Evolutionary conservation across 2,797 vertebrate genomes (phyloP).

Genomic region (Botia kubotai): DNA sequence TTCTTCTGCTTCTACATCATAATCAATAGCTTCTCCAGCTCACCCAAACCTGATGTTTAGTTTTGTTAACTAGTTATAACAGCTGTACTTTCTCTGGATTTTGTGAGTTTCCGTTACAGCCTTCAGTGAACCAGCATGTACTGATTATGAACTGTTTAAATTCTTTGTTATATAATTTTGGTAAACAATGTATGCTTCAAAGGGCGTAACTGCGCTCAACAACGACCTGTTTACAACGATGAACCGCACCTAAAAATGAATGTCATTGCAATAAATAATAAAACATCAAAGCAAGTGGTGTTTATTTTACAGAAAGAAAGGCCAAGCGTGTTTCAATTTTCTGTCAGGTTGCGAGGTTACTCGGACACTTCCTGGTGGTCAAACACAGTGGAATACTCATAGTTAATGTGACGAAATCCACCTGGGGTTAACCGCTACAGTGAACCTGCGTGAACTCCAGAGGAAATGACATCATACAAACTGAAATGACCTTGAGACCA

Average conservation of each 20-base stretch:
- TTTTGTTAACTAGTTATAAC: conserved; percentile 31
- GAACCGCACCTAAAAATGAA: background rate
- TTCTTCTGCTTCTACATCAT: conserved; percentile 63
- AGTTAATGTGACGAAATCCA: background rate
- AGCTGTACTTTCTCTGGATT: conserved; percentile 10
- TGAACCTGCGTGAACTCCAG: background rate
- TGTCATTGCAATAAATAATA: background rate
- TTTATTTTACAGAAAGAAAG: background rate
- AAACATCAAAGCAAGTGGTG: background rate
- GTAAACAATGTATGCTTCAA: background rate
- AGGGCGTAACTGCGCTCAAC: background rate
- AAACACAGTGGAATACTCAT: background rate
- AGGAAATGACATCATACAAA: background rate
- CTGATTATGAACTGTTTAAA: conserved; percentile 6
- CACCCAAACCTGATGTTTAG: background rate
- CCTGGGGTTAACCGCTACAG: background rate
- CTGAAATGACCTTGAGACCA: background rate
- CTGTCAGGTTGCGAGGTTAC: background rate
- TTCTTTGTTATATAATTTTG: background rate
- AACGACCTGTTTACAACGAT: background rate
- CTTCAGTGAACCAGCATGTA: background rate
- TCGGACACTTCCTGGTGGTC: background rate
- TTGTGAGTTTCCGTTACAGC: background rate
- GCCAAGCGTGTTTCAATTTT: background rate
- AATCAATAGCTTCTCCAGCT: conserved; percentile 59